Conservation (phyloP, 2,888 invertebrate genomes). For the Noctua janthe region DNA sequence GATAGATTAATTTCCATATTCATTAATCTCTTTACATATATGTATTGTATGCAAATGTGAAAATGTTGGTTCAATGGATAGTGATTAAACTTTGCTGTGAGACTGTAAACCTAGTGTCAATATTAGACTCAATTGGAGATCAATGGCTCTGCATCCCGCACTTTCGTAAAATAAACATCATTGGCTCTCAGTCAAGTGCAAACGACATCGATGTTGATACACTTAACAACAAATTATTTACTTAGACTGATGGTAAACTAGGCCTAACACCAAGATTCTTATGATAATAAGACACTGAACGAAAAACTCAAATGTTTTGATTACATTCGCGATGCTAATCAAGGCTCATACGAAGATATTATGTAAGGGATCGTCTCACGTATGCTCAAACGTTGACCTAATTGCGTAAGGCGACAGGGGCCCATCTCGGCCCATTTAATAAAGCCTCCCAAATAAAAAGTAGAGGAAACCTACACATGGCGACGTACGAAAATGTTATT, state of each 20-base stretch:
- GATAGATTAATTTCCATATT: constrained; percentile 13
- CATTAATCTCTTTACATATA: constrained; percentile 8
- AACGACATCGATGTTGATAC: constrained; percentile 12
- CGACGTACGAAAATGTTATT: constrained; percentile 79
- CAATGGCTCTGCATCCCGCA: constrained; percentile 27
- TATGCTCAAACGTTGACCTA: constrained; percentile 64
- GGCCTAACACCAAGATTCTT: not conserved
- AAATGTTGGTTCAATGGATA: constrained; percentile 16
- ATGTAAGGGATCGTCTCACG: constrained; percentile 48
- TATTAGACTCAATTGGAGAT: constrained; percentile 42
- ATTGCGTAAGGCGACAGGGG: constrained; percentile 61
- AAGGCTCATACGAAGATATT: constrained; percentile 50
- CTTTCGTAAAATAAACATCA: constrained; percentile 33
- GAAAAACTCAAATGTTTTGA: constrained; percentile 38
- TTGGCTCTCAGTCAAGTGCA: constrained; percentile 25
- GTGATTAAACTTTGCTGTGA: constrained; percentile 23
- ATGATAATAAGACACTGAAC: constrained; percentile 1
- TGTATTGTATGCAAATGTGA: constrained; percentile 4
- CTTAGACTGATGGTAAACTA: not conserved
- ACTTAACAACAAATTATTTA: constrained; percentile 25
- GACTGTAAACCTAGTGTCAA: constrained; percentile 19
- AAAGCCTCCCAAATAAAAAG: constrained; percentile 69
- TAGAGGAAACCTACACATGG: constrained; percentile 67
- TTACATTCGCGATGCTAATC: constrained; percentile 57
- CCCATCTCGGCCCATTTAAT: constrained; percentile 66